Conservation (phyloP, 2,113 vertebrate genomes). For the Gulo gulo region DNA sequence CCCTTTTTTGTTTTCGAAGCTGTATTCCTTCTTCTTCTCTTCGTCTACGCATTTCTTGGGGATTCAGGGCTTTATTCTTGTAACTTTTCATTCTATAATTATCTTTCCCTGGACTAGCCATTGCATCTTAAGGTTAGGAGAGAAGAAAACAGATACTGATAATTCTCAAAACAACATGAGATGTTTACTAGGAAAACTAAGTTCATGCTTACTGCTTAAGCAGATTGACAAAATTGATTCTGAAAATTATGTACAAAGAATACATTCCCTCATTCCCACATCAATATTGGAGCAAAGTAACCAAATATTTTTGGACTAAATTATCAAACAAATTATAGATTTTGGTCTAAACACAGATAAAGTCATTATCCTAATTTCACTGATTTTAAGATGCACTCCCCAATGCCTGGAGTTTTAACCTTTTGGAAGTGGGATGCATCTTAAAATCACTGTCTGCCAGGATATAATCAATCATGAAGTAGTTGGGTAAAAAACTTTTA, state of each 20-base stretch:
- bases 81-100: conserved; percentile 95
- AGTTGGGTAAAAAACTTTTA: background rate
- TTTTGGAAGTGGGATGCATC: background rate
- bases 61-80: conserved; percentile 95
- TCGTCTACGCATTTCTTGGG: conserved; percentile 94
- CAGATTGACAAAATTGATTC: background rate
- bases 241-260: conserved; percentile 24
- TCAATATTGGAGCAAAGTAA: conserved; percentile 13
- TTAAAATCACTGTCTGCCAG: background rate
- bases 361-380: background rate
- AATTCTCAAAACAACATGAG: conserved; percentile 3
- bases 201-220: background rate
- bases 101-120: conserved; percentile 92
- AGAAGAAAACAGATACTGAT: conserved; percentile 45
- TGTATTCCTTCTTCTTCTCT: conserved; percentile 96
- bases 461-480: conserved; percentile 4
- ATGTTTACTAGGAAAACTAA: background rate
- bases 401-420: background rate
- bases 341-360: background rate
- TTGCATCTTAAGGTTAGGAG: conserved; percentile 81
- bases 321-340: background rate
- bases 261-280: background rate
- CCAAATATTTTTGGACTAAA: conserved; percentile 7
- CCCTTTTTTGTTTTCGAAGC: conserved; percentile 94
- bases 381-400: background rate